These are phyloP conservation scores for Diaprepes abbreviatus DNA, from an alignment of 2,888 invertebrate species.

Conservation along the genomic window DNA sequence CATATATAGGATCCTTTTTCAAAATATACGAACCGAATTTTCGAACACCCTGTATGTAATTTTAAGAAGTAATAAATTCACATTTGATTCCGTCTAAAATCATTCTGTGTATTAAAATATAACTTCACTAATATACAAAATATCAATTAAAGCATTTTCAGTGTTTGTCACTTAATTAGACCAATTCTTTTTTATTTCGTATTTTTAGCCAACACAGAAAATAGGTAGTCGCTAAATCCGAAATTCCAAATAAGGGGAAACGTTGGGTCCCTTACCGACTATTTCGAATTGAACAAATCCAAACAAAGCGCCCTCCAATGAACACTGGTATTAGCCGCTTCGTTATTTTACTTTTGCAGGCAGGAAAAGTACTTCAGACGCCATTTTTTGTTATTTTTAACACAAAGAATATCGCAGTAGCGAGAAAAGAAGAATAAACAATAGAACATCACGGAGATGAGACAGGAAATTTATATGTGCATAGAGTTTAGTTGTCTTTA, in stretches of 20 bases:
- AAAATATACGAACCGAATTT: too few species aligned
- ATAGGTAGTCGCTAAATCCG: constrained; percentile 14
- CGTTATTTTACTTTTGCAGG: constrained; percentile 19
- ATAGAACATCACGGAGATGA: neutral
- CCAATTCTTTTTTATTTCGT: too few species aligned
- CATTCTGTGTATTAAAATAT: too few species aligned
- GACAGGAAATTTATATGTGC: constrained; percentile 12
- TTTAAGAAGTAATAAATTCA: too few species aligned
- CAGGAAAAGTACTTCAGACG: constrained; percentile 19
- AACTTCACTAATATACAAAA: too few species aligned
- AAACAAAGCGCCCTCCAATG: constrained; percentile 20
- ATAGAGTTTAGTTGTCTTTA: neutral
- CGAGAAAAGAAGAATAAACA: constrained; percentile 7
- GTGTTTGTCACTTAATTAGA: too few species aligned
- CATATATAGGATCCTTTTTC: too few species aligned
- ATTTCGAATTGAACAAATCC: constrained; percentile 24
- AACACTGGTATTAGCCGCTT: constrained; percentile 22
- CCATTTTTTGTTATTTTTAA: constrained; percentile 15
- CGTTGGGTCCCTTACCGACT: constrained; percentile 5
- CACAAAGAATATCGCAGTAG: constrained; percentile 10
- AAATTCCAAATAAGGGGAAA: constrained; percentile 1
- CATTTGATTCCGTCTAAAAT: too few species aligned
- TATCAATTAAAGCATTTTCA: too few species aligned
- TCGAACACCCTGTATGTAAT: too few species aligned
- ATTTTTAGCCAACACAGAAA: too few species aligned